A percentile compares a stretch with the other conserved stretches of the same genome.
These are phyloP conservation scores for Drosophila limbata DNA, from an alignment of 2,888 invertebrate species.

Conservation along the genomic window DNA sequence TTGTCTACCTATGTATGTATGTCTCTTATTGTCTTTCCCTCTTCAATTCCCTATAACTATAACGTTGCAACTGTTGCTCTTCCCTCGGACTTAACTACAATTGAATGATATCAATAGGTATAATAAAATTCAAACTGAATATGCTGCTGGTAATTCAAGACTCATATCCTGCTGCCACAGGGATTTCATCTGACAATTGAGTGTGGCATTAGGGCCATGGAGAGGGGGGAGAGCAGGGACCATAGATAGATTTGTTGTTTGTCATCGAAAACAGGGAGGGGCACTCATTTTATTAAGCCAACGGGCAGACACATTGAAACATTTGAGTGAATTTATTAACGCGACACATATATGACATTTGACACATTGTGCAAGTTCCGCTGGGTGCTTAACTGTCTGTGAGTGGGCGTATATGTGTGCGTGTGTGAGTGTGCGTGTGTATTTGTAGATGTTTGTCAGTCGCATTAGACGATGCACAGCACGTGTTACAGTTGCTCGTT, in stretches of 20 bases:
- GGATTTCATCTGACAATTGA: slow-evolving; percentile 42
- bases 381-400: slow-evolving; percentile 41
- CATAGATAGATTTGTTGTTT: slow-evolving; percentile 46
- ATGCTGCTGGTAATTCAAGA: slow-evolving; percentile 64
- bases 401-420: slow-evolving; percentile 7
- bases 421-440: slow-evolving; percentile 8
- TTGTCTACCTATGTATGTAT: background rate
- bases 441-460: slow-evolving; percentile 60
- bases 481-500: slow-evolving; percentile 65
- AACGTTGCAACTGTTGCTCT: background rate
- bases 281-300: slow-evolving; percentile 68
- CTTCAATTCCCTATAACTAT: background rate
- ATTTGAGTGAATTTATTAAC: slow-evolving; percentile 81
- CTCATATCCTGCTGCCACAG: slow-evolving; percentile 46
- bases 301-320: slow-evolving; percentile 72
- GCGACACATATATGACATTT: slow-evolving; percentile 78
- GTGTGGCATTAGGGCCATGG: background rate
- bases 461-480: slow-evolving; percentile 74
- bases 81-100: background rate
- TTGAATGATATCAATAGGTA: slow-evolving; percentile 15
- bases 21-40: background rate
- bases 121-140: slow-evolving; percentile 52
- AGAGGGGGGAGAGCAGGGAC: background rate
- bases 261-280: slow-evolving; percentile 5
- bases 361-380: slow-evolving; percentile 77